phyloP scores from a whole-genome alignment of 2,797 vertebrate species.

The Apogon talboti region DNA sequence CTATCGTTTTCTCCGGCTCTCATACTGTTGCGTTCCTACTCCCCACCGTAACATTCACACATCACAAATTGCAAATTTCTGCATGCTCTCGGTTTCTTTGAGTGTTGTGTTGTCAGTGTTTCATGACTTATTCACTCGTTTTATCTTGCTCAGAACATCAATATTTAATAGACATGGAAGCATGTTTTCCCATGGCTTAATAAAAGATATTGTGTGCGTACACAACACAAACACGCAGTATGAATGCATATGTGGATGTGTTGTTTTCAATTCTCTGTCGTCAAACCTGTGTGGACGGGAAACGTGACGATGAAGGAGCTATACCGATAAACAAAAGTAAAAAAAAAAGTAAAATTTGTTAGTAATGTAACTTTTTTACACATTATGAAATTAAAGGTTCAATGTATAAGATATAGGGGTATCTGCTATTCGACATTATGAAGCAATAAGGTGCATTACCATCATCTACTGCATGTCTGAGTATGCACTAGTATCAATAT shows the following conservation, averaged over 20 bases:
- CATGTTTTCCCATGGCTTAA: slow-evolving; percentile 75
- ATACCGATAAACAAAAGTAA: no score
- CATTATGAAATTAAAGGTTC: no score
- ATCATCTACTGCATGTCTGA: no score
- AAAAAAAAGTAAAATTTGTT: no score
- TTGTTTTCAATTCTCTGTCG: slow-evolving; percentile 28
- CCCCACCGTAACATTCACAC: slow-evolving; percentile 62
- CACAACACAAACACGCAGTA: slow-evolving; percentile 30
- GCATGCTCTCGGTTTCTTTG: slow-evolving; percentile 61
- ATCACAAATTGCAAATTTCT: slow-evolving; percentile 62
- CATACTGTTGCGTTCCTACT: slow-evolving; percentile 18
- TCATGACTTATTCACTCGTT: slow-evolving; percentile 84
- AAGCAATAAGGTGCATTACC: no score
- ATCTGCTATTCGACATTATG: no score
- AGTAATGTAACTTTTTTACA: no score
- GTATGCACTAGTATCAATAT: no score
- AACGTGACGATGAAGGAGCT: no score
- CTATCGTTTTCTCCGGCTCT: background rate
- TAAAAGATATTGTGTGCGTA: slow-evolving; percentile 65
- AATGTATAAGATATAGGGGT: no score
- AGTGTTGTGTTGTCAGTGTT: slow-evolving; percentile 74
- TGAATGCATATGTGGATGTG: slow-evolving; percentile 44
- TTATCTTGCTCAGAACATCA: slow-evolving; percentile 70
- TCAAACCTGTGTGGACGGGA: no score
- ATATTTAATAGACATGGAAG: slow-evolving; percentile 79